Evolutionary conservation across 2,113 vertebrate genomes (phyloP).

Genomic region (Triplophysa tibetana): DNA sequence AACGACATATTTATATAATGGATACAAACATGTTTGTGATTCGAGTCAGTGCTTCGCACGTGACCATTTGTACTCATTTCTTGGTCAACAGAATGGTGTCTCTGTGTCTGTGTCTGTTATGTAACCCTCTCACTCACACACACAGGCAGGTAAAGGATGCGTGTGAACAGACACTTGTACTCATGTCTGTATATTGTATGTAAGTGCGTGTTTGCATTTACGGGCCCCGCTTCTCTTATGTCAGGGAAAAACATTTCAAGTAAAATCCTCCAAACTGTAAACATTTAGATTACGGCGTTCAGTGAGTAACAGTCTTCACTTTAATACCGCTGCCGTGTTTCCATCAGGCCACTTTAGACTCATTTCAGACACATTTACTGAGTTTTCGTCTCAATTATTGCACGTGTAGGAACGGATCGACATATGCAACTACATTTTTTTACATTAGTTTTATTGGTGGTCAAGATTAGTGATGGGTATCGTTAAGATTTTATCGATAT

Average conservation of each 20-base stretch:
- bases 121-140: neutral
- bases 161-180: slow-evolving; percentile 26
- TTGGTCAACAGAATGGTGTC: too few species aligned
- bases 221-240: slow-evolving; percentile 9
- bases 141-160: slow-evolving; percentile 22
- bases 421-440: too few species aligned
- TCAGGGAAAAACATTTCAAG: slow-evolving; percentile 20
- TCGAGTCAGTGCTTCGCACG: too few species aligned
- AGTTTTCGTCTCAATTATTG: too few species aligned
- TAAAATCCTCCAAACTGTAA: neutral
- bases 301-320: slow-evolving; percentile 19
- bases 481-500: too few species aligned
- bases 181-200: slow-evolving; percentile 22
- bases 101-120: too few species aligned
- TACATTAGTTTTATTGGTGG: too few species aligned
- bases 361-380: neutral
- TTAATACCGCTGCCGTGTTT: neutral
- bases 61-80: too few species aligned
- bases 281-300: neutral
- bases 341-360: neutral
- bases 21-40: too few species aligned
- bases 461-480: too few species aligned
- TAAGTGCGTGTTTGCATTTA: slow-evolving; percentile 46
- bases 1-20: too few species aligned
- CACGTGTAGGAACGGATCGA: too few species aligned